phyloP scores from a whole-genome alignment of 2,888 invertebrate species.

The Polydrusus cervinus region DNA sequence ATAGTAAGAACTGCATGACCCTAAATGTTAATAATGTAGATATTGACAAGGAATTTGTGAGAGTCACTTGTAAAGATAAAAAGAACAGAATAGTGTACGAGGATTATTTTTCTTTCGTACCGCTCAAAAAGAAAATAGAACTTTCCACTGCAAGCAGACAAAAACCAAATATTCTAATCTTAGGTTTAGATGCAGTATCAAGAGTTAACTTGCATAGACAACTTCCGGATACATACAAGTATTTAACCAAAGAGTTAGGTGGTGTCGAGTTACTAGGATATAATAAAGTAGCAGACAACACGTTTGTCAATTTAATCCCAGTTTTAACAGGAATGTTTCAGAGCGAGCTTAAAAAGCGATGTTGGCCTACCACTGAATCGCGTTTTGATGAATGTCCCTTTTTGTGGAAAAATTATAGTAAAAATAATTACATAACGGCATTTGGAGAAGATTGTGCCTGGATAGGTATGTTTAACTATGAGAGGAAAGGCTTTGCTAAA shows the following conservation, averaged over 20 bases:
- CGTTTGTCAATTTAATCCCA: slow-evolving; percentile 91
- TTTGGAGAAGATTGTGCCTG: slow-evolving; percentile 88
- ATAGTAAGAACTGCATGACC: slow-evolving; percentile 71
- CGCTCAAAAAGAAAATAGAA: slow-evolving; percentile 66
- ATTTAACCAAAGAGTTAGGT: slow-evolving; percentile 74
- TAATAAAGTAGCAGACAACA: slow-evolving; percentile 96
- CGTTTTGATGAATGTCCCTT: slow-evolving; percentile 87
- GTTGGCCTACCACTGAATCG: slow-evolving; percentile 73
- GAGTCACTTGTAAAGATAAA: slow-evolving; percentile 76
- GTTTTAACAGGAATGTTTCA: slow-evolving; percentile 83
- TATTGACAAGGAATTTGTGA: slow-evolving; percentile 79
- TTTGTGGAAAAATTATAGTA: slow-evolving; percentile 87
- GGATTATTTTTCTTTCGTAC: slow-evolving; percentile 81
- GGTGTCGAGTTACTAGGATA: slow-evolving; percentile 89
- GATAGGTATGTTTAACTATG: slow-evolving; percentile 88
- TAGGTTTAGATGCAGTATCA: slow-evolving; percentile 91
- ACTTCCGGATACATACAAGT: slow-evolving; percentile 82
- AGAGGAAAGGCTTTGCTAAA: slow-evolving; percentile 83
- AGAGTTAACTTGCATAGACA: slow-evolving; percentile 89
- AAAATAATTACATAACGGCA: slow-evolving; percentile 76
- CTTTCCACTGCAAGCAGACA: background rate
- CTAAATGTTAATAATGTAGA: slow-evolving; percentile 72
- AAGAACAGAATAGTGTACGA: slow-evolving; percentile 74
- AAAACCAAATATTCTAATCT: slow-evolving; percentile 80
- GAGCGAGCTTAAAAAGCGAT: slow-evolving; percentile 77